A percentile compares a stretch with the other conserved stretches of the same genome.
phyloP scores from a whole-genome alignment of 2,888 invertebrate species.

The Pegoplata infirma region DNA sequence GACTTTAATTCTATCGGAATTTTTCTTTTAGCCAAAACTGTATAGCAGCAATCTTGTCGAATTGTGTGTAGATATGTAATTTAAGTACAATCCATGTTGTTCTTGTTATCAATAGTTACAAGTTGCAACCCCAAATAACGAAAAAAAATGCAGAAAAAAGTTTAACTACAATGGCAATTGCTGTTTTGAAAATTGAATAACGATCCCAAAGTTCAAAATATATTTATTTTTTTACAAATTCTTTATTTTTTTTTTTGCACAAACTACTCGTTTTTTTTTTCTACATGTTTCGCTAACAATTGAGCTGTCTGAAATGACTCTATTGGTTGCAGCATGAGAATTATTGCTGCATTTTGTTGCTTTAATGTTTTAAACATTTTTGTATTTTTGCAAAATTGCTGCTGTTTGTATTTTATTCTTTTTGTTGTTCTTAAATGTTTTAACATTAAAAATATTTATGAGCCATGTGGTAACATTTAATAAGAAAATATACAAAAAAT shows the following conservation, averaged over 20 bases:
- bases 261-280: constrained; percentile 3
- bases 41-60: too few species aligned
- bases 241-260: background rate
- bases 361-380: background rate
- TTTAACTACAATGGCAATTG: constrained; percentile 15
- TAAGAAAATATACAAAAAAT: too few species aligned
- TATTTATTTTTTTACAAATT: constrained; percentile 8
- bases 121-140: constrained; percentile 12
- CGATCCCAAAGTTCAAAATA: constrained; percentile 37
- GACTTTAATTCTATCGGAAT: too few species aligned
- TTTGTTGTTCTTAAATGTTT: constrained; percentile 32
- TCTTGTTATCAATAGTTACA: constrained; percentile 29
- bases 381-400: background rate
- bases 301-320: constrained; percentile 21
- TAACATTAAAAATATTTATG: constrained; percentile 47
- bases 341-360: constrained; percentile 18
- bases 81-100: constrained; percentile 24
- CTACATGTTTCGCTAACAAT: too few species aligned
- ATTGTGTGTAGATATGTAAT: constrained; percentile 20
- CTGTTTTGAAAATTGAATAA: constrained; percentile 54
- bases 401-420: background rate
- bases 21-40: too few species aligned
- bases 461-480: constrained; percentile 40
- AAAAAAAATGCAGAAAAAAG: too few species aligned
- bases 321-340: constrained; percentile 22